Percentiles rank a stretch among this genome's conserved stretches.
These are phyloP conservation scores for Pristis pectinata DNA, from an alignment of 2,797 vertebrate species.

Conservation along the genomic window DNA sequence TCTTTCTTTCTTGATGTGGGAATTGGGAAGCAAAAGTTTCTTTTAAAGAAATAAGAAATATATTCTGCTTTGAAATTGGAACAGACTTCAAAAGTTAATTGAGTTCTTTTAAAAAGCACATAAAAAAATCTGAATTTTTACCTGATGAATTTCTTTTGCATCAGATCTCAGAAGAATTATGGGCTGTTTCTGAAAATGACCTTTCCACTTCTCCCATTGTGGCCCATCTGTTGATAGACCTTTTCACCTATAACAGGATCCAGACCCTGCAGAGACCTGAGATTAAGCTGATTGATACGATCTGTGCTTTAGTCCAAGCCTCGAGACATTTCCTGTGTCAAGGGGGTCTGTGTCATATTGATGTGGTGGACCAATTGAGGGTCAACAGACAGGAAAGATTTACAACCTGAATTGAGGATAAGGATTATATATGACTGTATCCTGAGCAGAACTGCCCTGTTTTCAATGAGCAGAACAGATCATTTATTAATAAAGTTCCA, in stretches of 20 bases:
- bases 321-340: constrained; percentile 11
- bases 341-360: constrained; percentile 27
- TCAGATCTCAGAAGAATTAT: constrained; percentile 1
- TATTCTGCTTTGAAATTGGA: not conserved
- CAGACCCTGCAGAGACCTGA: constrained; percentile 26
- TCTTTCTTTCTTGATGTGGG: not conserved
- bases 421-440: not conserved
- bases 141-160: not conserved
- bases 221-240: constrained; percentile 15
- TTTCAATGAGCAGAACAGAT: constrained; percentile 22
- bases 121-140: not conserved
- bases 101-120: not conserved
- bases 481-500: constrained; percentile 20
- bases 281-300: constrained; percentile 32
- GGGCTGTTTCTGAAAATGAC: constrained; percentile 1
- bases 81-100: not conserved
- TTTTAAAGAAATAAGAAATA: not conserved
- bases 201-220: constrained; percentile 14
- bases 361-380: not conserved
- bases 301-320: constrained; percentile 15
- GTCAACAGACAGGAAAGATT: constrained; percentile 32
- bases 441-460: not conserved
- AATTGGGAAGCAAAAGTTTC: not conserved
- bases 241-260: constrained; percentile 32
- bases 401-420: not conserved